Evolutionary conservation across 2,888 invertebrate species (phyloP).

Genomic region (Leptopilina syphax): DNA sequence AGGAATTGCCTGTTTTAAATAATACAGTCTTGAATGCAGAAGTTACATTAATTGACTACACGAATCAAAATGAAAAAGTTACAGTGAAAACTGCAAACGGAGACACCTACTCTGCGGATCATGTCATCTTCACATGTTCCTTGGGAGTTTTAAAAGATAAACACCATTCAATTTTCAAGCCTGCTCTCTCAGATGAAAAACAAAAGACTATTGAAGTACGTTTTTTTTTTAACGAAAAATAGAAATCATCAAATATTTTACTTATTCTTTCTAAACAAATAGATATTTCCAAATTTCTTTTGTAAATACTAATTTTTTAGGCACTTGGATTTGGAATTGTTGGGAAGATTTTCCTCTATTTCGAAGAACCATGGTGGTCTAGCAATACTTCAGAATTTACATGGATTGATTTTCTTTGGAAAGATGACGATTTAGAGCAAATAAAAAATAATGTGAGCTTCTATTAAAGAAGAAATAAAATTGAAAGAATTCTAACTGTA

Average conservation of each 20-base stretch:
- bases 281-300: no score
- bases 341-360: slow-evolving; percentile 83
- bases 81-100: slow-evolving; percentile 76
- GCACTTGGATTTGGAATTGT: slow-evolving; percentile 82
- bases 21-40: slow-evolving; percentile 64
- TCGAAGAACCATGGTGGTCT: slow-evolving; percentile 82
- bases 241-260: no score
- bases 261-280: no score
- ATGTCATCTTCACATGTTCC: slow-evolving; percentile 84
- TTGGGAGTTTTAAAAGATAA: slow-evolving; percentile 84
- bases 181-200: slow-evolving; percentile 79
- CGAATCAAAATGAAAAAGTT: slow-evolving; percentile 45
- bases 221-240: slow-evolving; percentile 45
- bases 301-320: slow-evolving; percentile 61
- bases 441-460: slow-evolving; percentile 56
- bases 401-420: slow-evolving; percentile 80
- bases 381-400: not conserved
- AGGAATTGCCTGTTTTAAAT: slow-evolving; percentile 56
- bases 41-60: slow-evolving; percentile 65
- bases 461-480: not conserved
- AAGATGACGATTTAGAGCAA: slow-evolving; percentile 74
- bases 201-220: slow-evolving; percentile 77
- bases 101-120: slow-evolving; percentile 79
- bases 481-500: not conserved
- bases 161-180: slow-evolving; percentile 78